Evolutionary conservation across 2,888 invertebrate species (phyloP), one percentile per base, ranked within the genome.

Genomic region (Pediacus dermestoides): DNA sequence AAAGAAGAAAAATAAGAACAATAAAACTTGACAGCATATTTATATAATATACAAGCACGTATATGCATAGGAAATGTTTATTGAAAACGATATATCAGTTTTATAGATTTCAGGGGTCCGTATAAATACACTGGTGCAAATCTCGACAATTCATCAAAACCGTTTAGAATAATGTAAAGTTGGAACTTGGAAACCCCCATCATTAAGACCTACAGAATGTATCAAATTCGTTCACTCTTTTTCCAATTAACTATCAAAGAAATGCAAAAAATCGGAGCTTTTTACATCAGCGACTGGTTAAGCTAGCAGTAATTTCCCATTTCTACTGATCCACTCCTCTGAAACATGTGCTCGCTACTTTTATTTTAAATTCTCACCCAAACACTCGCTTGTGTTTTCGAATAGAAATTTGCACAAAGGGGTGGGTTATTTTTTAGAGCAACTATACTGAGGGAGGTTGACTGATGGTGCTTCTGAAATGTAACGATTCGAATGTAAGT

Each of bases 21-120:
- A 60, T 61, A 61, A 60, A 60, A 57, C 53, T 55, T 57, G 61
- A 61, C 61, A 60, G 59, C 50, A 51, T 57, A 58, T 60, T 61
- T 60, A 57, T 58, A 49, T 23, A 6, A 56, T 52, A 50, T 50
- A 56, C 45, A 39, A 50, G 50, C 49, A 50, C 51, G 54, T 53
- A 53, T 54, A 28, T 23, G 3, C 10, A n/a, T n/a, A 23, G 53
- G 50, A 58, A 57, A 61, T 58, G 60, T 50, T 60, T 60, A 61
- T 60, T 59, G 59, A 54, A 58, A 55, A 53, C 56, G 52, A 61
- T 61, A 54, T 54, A 53, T 61, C 61, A 61, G 51, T 41, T 50
- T 55, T 58, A 57, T 58, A 50, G 57, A 50, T 51, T 51, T 38
- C 25, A 23, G 30, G 31, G 34, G 38, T 40, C 13, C 25, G 40